Evolutionary conservation across 2,888 invertebrate species (phyloP).

Genomic region (Drosophila stalkeri): DNA sequence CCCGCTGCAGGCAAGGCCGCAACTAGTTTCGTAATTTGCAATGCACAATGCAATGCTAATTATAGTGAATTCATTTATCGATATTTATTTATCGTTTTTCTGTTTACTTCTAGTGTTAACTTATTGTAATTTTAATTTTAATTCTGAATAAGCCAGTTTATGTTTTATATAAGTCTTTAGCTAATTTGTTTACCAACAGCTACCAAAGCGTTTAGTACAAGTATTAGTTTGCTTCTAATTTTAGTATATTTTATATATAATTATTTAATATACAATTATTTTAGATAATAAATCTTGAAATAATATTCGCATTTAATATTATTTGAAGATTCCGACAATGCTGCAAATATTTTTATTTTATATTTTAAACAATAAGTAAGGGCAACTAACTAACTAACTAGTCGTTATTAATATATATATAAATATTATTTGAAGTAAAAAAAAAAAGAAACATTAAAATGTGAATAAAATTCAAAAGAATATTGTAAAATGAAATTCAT

Average conservation of each 20-base stretch:
- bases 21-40: conserved; percentile 57
- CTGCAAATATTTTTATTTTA: conserved; percentile 10
- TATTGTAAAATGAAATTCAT: not conserved
- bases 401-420: conserved; percentile 16
- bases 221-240: conserved; percentile 21
- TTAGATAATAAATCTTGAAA: not conserved
- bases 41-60: conserved; percentile 45
- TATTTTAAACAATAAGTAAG: not conserved
- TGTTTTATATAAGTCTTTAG: not conserved
- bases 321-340: not conserved
- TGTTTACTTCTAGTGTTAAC: conserved; percentile 44
- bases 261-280: not conserved
- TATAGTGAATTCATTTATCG: conserved; percentile 37
- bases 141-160: conserved; percentile 12
- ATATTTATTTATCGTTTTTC: conserved; percentile 40
- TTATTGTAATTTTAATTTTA: conserved; percentile 46
- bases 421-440: not conserved
- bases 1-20: conserved; percentile 51
- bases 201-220: conserved; percentile 62
- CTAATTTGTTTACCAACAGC: conserved; percentile 21
- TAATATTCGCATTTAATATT: conserved; percentile 23
- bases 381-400: conserved; percentile 24
- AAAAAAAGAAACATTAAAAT: not conserved
- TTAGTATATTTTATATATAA: not conserved
- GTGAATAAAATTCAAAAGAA: not conserved